Evolutionary conservation across 2,113 vertebrate genomes (phyloP).

Genomic region (Cynoglossus semilaevis): DNA sequence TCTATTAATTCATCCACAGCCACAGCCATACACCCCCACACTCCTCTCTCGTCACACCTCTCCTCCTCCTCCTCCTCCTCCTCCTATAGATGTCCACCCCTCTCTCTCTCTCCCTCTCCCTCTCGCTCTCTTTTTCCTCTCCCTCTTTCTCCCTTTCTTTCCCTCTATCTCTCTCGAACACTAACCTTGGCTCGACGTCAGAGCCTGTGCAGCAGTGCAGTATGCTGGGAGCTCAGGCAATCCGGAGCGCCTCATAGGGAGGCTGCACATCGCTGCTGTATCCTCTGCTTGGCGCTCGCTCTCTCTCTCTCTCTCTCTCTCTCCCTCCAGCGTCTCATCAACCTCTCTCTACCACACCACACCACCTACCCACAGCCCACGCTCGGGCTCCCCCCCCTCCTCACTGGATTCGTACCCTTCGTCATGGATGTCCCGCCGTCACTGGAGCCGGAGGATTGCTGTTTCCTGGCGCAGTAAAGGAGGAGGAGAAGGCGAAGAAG

Average conservation of each 20-base stretch:
- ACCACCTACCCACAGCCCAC: conserved; percentile 57
- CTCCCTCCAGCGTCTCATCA: too few relatives aligned
- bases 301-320: conserved; percentile 57
- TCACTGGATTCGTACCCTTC: conserved; percentile 80
- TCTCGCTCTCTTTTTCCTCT: neutral
- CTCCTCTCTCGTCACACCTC: neutral
- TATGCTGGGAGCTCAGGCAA: conserved; percentile 82
- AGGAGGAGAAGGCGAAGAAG: conserved; percentile 63
- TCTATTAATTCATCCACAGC: too few relatives aligned
- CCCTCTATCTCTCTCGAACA: conserved; percentile 62
- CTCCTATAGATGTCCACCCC: neutral
- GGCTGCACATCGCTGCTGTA: conserved; percentile 76
- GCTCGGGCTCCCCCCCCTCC: conserved; percentile 56
- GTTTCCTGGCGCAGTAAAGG: conserved; percentile 91
- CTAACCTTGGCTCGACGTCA: conserved; percentile 95
- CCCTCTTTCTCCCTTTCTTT: conserved; percentile 5
- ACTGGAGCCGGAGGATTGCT: conserved; percentile 87
- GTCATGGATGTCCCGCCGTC: conserved; percentile 94
- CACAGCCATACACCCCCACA: too few relatives aligned
- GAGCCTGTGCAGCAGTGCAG: conserved; percentile 97
- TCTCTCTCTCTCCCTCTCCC: neutral
- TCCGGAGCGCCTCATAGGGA: conserved; percentile 71
- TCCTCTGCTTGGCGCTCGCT: conserved; percentile 70
- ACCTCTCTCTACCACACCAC: conserved; percentile 11
- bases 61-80: neutral